Base-by-base conservation (phyloP, 2,113 vertebrate genomes). In the mouse (Mus musculus) region DNA sequence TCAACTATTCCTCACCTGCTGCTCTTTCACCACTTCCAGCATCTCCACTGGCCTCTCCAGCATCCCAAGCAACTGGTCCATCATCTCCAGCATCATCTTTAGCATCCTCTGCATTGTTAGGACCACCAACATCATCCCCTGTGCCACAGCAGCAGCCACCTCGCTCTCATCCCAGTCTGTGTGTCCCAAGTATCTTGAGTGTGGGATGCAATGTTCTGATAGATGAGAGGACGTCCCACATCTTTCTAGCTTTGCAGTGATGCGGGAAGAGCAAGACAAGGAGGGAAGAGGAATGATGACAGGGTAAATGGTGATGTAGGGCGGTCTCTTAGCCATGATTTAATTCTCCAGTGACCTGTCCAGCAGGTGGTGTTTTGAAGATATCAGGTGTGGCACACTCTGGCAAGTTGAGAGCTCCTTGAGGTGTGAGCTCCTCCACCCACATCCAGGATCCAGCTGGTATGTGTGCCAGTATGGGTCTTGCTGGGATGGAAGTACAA, bases 291-390 rank as follows among this genome's bases (percentile, higher is more conserved):
- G 22, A 54, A 5, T 0, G 1, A 3, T 2, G 10, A 5, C 11
- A 33, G 2, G 26, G 36, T 7, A 5, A 30, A 6, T 19, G 19
- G 22, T 1, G 0, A 0, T 3, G 1, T 14, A 56, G 59, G 13
- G 36, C 39, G 7, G 6, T 46, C 28, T 13, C 72, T 63, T 3
- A 6, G 16, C 36, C 14, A 0, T 12, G 20, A 52, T 28, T 28
- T 30, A 22, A 82, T 82, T 54, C 54, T 5, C 5, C 26, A 65
- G 28, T 20, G 39, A 67, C 39, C 61, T 85, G 39, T 49, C 49
- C 61, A 67, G 28, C 16, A 65, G 16, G 39, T 30, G 61, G 26
- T 30, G 26, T 65, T 46, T 26, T 65, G 26, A 26, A 28, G 49
- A 65, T 30, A 46, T 3, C 82, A 85, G 14, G 28, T 20, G 2